These are phyloP conservation scores for Hephaestus fuliginosus DNA, from an alignment of 2,797 vertebrate genomes.

Conservation along the genomic window DNA sequence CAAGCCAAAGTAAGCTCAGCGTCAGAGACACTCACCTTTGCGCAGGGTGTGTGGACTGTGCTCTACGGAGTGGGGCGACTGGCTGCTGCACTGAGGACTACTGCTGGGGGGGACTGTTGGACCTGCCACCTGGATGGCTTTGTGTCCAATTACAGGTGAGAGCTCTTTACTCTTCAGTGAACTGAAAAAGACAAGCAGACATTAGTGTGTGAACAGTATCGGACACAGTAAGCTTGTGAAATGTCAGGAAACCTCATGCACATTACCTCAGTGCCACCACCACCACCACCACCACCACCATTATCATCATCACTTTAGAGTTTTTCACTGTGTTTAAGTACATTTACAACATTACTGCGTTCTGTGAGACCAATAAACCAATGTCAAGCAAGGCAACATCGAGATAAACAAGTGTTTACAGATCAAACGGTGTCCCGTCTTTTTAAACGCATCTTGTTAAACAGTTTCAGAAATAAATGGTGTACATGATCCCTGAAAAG, in stretches of 20 bases:
- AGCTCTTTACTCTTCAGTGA: constrained; percentile 92
- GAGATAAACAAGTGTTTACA: background rate
- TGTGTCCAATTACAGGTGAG: constrained; percentile 92
- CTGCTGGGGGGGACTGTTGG: constrained; percentile 84
- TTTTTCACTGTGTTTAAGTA: background rate
- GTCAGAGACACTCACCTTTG: constrained; percentile 86
- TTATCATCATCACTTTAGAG: constrained; percentile 15
- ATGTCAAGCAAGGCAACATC: background rate
- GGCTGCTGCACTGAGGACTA: constrained; percentile 85
- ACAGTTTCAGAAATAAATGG: background rate
- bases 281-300: constrained; percentile 40
- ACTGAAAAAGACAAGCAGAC: constrained; percentile 81
- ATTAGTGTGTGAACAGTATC: constrained; percentile 46
- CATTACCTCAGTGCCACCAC: constrained; percentile 22
- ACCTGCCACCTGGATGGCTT: constrained; percentile 88
- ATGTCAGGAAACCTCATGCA: constrained; percentile 10
- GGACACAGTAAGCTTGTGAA: background rate
- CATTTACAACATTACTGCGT: constrained; percentile 10
- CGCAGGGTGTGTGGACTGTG: constrained; percentile 93
- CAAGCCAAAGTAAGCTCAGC: background rate
- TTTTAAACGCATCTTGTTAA: background rate
- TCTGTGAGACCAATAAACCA: background rate
- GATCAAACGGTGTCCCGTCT: background rate
- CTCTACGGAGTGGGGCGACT: constrained; percentile 87
- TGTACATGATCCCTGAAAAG: background rate